A percentile compares a stretch with the other conserved stretches of the same genome.
Conservation (phyloP, 2,888 invertebrate species). For the Coecobrya sp. region DNA sequence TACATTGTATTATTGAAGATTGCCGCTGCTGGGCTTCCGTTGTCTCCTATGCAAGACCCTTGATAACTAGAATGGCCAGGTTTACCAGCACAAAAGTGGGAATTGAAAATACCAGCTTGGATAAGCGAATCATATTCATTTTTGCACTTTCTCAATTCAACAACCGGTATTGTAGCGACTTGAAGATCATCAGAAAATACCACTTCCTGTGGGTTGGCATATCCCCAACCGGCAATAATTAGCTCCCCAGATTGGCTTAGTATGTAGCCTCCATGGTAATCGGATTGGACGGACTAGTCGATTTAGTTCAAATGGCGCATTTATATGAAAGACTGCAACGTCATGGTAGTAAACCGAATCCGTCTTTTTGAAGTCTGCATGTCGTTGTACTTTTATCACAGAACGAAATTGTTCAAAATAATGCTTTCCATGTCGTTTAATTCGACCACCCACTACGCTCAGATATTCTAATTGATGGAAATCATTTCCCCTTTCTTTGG, state of each 20-base stretch:
- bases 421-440: background rate
- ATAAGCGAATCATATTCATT: background rate
- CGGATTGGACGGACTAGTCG: background rate
- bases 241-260: background rate
- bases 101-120: background rate
- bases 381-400: background rate
- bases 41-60: background rate
- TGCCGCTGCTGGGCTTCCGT: background rate
- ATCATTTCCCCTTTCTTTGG: background rate
- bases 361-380: background rate
- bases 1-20: background rate
- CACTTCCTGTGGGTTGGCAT: background rate
- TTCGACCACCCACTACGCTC: background rate
- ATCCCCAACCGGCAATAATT: constrained; percentile 2
- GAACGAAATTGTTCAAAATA: background rate
- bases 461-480: background rate
- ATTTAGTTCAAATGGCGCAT: background rate
- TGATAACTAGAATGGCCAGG: no score
- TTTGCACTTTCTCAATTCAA: background rate
- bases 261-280: background rate
- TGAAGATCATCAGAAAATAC: background rate
- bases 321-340: background rate
- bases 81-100: background rate
- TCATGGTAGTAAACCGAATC: background rate
- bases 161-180: background rate